These are phyloP conservation scores for Urocynchramus pylzowi DNA, from an alignment of 2,113 vertebrate genomes.

Conservation along the genomic window DNA sequence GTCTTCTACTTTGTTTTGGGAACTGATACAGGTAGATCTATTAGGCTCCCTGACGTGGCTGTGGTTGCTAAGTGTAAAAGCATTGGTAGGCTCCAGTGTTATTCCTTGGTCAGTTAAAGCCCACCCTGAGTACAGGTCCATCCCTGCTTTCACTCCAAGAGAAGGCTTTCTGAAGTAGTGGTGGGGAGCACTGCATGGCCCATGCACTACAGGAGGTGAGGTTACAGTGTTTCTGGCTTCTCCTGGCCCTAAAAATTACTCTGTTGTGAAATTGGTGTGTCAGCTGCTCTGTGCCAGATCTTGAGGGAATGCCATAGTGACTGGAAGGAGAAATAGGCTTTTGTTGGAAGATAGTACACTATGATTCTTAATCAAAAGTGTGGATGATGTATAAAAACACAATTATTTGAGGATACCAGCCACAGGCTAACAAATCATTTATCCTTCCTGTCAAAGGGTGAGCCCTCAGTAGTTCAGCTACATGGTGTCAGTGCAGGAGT, in stretches of 20 bases:
- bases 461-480: not conserved
- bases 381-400: not conserved
- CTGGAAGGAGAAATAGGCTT: not conserved
- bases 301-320: not conserved
- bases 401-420: not conserved
- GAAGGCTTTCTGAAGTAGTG: not conserved
- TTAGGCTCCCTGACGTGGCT: not conserved
- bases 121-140: fast-evolving
- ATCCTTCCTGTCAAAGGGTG: not conserved
- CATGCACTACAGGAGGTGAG: fast-evolving
- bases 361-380: not conserved
- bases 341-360: not conserved
- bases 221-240: not conserved
- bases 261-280: fast-evolving
- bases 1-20: not conserved
- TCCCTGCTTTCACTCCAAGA: not conserved
- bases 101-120: not conserved
- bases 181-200: not conserved
- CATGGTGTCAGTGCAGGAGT: fast-evolving
- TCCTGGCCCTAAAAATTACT: not conserved
- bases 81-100: not conserved
- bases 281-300: not conserved
- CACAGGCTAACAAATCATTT: not conserved
- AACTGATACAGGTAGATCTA: not conserved
- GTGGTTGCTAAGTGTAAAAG: not conserved